Evolutionary conservation across 2,888 invertebrate species (phyloP).

Genomic region (Sminthurides aquaticus): DNA sequence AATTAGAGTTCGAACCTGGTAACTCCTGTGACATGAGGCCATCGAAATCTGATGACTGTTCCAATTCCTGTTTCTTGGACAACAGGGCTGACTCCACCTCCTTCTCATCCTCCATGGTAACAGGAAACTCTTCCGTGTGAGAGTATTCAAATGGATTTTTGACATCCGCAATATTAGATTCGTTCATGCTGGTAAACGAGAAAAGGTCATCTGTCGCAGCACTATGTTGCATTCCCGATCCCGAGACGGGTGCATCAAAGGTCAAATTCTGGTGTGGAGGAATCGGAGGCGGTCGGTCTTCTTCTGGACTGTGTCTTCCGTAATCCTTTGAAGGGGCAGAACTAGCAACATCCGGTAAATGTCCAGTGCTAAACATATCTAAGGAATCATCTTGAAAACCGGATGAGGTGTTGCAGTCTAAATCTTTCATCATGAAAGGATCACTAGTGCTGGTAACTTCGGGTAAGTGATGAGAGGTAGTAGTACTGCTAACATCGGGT

Average conservation of each 20-base stretch:
- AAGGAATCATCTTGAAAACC: not conserved
- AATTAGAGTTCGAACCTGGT: conserved; percentile 26
- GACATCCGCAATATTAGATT: not conserved
- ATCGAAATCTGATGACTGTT: too few relatives aligned
- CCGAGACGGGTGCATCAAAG: not conserved
- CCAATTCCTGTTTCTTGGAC: not conserved
- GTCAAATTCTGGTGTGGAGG: conserved; percentile 18
- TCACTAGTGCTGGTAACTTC: conserved; percentile 6
- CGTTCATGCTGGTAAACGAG: conserved; percentile 2
- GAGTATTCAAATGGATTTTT: conserved; percentile 1
- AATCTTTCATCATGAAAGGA: not conserved
- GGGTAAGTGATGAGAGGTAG: conserved; percentile 1
- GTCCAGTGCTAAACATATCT: not conserved
- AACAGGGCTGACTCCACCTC: not conserved
- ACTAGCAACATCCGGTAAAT: not conserved
- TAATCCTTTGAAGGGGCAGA: not conserved
- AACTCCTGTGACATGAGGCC: not conserved
- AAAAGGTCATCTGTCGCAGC: not conserved
- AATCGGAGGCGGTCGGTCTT: conserved; percentile 16
- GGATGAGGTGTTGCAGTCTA: not conserved
- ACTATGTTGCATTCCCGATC: not conserved
- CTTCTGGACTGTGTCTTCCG: not conserved
- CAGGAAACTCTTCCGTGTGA: not conserved
- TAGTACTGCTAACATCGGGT: not conserved
- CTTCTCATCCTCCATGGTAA: not conserved